Evolutionary conservation across 1,140 invertebrate genomes (phyloP).

Genomic region (Berghia stephanieae): DNA sequence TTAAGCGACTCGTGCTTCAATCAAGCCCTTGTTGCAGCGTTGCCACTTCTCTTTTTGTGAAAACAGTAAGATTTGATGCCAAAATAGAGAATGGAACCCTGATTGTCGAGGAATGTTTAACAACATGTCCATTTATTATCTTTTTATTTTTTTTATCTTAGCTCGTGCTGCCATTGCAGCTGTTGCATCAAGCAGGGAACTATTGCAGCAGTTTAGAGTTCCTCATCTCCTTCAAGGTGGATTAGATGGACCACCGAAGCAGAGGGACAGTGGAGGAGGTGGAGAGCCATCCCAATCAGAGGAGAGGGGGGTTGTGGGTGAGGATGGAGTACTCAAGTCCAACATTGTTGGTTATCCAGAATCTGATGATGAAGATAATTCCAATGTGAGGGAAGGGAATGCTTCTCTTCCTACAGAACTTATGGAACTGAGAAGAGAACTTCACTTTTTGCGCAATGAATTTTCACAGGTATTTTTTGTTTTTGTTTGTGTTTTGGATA

Average conservation of each 20-base stretch:
- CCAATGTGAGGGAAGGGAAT: slow-evolving; percentile 30
- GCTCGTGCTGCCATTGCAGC: slow-evolving; percentile 38
- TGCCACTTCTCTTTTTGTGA: too few relatives aligned
- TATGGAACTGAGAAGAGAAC: slow-evolving; percentile 51
- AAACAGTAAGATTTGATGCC: too few relatives aligned
- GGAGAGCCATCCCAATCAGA: slow-evolving; percentile 13
- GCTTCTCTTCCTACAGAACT: slow-evolving; percentile 44
- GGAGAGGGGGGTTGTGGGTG: slow-evolving; percentile 13
- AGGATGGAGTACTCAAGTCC: slow-evolving; percentile 34
- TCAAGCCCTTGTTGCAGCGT: too few relatives aligned
- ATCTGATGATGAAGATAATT: slow-evolving; percentile 40
- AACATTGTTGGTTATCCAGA: slow-evolving; percentile 43
- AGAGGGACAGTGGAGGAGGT: slow-evolving; percentile 2
- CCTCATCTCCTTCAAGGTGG: too few relatives aligned
- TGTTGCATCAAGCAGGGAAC: slow-evolving; percentile 28
- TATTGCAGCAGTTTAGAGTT: too few relatives aligned
- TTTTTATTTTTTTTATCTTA: too few relatives aligned
- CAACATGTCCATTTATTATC: neutral
- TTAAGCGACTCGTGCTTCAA: too few relatives aligned
- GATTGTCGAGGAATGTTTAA: neutral
- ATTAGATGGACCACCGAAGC: neutral
- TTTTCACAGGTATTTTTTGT: slow-evolving; percentile 45
- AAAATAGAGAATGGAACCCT: too few relatives aligned
- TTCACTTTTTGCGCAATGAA: slow-evolving; percentile 57
- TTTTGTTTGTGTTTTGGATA: slow-evolving; percentile 1